A percentile compares a stretch with the other conserved stretches of the same genome.
Conservation (phyloP, 2,888 invertebrate genomes). For the Ptilodon capucinus region DNA sequence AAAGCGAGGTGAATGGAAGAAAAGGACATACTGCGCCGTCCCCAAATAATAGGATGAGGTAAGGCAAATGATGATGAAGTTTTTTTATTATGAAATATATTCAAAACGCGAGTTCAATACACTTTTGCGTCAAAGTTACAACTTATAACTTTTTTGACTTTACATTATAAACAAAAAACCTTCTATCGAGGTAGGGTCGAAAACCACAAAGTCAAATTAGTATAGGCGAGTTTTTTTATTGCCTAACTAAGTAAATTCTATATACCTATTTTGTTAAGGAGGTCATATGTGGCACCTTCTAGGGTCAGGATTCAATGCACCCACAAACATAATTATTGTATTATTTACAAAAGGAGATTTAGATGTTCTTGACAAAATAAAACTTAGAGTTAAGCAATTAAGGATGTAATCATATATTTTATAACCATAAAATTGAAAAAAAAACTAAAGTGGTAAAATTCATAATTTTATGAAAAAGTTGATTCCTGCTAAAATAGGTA, state of each 20-base stretch:
- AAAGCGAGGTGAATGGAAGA: too few species aligned
- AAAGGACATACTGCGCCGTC: too few species aligned
- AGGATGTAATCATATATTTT: too few species aligned
- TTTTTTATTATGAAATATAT: too few species aligned
- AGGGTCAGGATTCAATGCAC: constrained; percentile 5
- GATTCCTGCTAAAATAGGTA: too few species aligned
- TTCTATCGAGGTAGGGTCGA: constrained; percentile 16
- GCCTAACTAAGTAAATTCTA: constrained; percentile 6
- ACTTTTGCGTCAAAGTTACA: constrained; percentile 1
- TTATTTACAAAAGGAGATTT: neutral
- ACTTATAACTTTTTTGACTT: constrained; percentile 13
- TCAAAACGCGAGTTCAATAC: neutral
- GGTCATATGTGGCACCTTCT: constrained; percentile 35
- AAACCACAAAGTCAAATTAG: constrained; percentile 28
- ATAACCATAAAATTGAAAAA: constrained; percentile 17
- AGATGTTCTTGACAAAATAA: neutral
- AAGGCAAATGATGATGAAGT: too few species aligned
- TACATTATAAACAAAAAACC: neutral
- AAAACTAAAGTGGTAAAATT: too few species aligned
- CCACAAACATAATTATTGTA: neutral
- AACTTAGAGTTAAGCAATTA: too few species aligned
- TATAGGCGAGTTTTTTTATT: constrained; percentile 15
- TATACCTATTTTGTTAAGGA: constrained; percentile 6
- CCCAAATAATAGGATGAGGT: too few species aligned
- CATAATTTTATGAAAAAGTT: too few species aligned